These are phyloP conservation scores for Leptarthrus brevirostris DNA, from an alignment of 2,888 invertebrate genomes.

Conservation along the genomic window DNA sequence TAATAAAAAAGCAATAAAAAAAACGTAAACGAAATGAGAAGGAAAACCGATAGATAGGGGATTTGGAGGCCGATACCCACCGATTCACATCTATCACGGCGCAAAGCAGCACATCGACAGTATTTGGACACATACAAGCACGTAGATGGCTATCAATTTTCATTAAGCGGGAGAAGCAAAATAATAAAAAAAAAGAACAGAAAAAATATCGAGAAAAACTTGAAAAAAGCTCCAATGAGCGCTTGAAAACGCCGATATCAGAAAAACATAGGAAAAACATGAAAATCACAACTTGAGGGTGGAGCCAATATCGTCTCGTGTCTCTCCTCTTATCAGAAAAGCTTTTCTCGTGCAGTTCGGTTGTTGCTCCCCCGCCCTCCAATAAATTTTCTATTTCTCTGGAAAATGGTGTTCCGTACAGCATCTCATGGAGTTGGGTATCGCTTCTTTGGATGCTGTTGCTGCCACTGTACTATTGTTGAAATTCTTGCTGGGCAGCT, in stretches of 20 bases:
- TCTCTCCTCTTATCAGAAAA: conserved; percentile 50
- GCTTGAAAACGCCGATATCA: conserved; percentile 48
- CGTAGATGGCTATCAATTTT: conserved; percentile 34
- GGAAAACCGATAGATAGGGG: conserved; percentile 38
- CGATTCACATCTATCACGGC: conserved; percentile 37
- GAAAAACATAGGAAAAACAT: conserved; percentile 47
- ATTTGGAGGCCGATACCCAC: conserved; percentile 18
- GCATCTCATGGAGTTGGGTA: not conserved
- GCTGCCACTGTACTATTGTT: conserved; percentile 22
- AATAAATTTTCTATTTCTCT: conserved; percentile 46
- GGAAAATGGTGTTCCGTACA: conserved; percentile 41
- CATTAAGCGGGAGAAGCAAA: conserved; percentile 17
- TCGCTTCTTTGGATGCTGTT: not conserved
- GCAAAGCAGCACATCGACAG: conserved; percentile 10
- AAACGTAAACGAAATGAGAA: conserved; percentile 38
- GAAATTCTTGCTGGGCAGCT: not conserved
- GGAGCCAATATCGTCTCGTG: conserved; percentile 49
- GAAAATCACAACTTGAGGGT: conserved; percentile 50
- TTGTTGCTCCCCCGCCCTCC: conserved; percentile 8
- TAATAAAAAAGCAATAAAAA: conserved; percentile 34
- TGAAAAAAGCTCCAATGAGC: conserved; percentile 45
- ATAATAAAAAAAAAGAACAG: not conserved
- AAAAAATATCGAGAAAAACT: conserved; percentile 32
- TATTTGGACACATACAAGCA: conserved; percentile 15
- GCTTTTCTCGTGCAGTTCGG: conserved; percentile 46